Evolutionary conservation across 2,797 vertebrate genomes (phyloP), one percentile per base, ranked within the genome.

Genomic region (Peromyscus attwateri): DNA sequence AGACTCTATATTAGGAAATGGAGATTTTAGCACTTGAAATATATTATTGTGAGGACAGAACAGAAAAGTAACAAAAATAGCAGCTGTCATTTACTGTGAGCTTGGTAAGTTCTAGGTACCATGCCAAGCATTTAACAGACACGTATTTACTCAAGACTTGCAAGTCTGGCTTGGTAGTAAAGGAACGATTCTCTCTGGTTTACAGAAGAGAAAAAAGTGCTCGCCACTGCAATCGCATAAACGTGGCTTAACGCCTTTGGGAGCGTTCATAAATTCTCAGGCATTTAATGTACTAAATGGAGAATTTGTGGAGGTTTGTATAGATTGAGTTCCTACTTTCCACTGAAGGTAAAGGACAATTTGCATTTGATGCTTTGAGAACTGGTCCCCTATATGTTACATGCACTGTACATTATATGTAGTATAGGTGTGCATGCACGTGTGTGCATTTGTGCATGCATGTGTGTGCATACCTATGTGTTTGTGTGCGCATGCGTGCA

Each of bases 271-370:
- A 55, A 52, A 57, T 88, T 87, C 8, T 91, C 27, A 91, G 31
- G 66, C 91, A 89, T 14, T 92, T 85, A 91, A 89, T 76, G 23
- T 80, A 68, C 46, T 89, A 68, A 93, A 80, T 73, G 43, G 95
- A 6, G 12, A 87, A 77, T 40, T 89, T 17, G 43, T 16, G 10
- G 31, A 27, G 37, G 73, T 37, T 87, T 94, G 60, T 1, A 14
- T 17, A 76, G 12, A 49, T 73, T 52, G 29, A 92, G 16, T 43
- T 5, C 34, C 21, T 12, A 57, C 27, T 91, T 89, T 43, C 79
- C 8, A 37, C 46, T 75, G 55, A 73, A 62, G 11, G 57, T 49
- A 75, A 71, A 92, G 55, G 40, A 60, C 46, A 70, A 76, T 60
- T 75, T 66, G 37, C 21, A 49, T 17, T 46, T 16, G 52, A 12